A percentile compares a stretch with the other conserved stretches of the same genome.
These are phyloP conservation scores for Hyposmocoma kahamanoa DNA, from an alignment of 1,140 invertebrate species.

Conservation along the genomic window DNA sequence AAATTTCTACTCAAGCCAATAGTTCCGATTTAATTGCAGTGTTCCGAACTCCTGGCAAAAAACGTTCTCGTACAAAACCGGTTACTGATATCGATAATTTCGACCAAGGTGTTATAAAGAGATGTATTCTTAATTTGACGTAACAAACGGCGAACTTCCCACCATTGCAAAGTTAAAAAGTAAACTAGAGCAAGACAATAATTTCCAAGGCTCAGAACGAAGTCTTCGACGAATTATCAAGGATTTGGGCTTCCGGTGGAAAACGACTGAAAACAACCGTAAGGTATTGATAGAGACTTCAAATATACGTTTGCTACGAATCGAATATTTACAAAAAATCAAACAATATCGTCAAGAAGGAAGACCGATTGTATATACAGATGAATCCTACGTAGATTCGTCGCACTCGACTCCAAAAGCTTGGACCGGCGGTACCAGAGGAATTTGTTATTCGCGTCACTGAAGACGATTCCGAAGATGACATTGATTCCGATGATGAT, in stretches of 20 bases:
- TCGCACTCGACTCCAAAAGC: too few relatives aligned
- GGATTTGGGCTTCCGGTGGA: slow-evolving; percentile 10
- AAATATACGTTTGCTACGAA: slow-evolving; percentile 8
- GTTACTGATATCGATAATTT: slow-evolving; percentile 18
- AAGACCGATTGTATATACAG: too few relatives aligned
- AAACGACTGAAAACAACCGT: slow-evolving; percentile 10
- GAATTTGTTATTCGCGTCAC: too few relatives aligned
- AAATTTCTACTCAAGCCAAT: slow-evolving; percentile 13
- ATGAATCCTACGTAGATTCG: too few relatives aligned
- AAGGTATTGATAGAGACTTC: slow-evolving; percentile 13
- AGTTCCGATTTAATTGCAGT: slow-evolving; percentile 7
- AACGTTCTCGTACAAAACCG: slow-evolving; percentile 10
- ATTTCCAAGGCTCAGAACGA: slow-evolving; percentile 11
- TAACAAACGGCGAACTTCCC: slow-evolving; percentile 12
- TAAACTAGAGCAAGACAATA: slow-evolving; percentile 15
- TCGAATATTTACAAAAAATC: slow-evolving; percentile 10
- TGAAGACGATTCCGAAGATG: too few relatives aligned
- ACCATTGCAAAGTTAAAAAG: slow-evolving; percentile 5
- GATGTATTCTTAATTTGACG: slow-evolving; percentile 16
- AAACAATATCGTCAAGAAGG: too few relatives aligned
- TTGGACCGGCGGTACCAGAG: too few relatives aligned
- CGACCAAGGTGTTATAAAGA: slow-evolving; percentile 17
- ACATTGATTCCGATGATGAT: too few relatives aligned
- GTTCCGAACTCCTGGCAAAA: slow-evolving; percentile 21
- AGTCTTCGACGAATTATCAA: slow-evolving; percentile 17